phyloP scores from a whole-genome alignment of 2,113 vertebrate species.

The Pluvianellus socialis region DNA sequence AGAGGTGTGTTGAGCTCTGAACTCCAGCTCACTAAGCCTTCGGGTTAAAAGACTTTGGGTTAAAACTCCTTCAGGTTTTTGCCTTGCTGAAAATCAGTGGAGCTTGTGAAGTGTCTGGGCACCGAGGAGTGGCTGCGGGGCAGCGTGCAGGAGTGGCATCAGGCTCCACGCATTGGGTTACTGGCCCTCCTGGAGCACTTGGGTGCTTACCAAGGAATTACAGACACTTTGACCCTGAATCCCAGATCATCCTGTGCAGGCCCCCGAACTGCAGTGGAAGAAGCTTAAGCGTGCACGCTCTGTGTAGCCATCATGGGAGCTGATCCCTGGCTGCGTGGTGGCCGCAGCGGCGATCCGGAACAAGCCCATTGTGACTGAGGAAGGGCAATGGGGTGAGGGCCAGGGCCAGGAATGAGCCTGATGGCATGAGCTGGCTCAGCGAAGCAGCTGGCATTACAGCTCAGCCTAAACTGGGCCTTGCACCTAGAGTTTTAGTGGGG shows the following conservation, averaged over 20 bases:
- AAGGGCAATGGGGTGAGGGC: background rate
- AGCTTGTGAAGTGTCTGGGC: background rate
- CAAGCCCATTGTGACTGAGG: background rate
- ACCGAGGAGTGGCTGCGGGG: background rate
- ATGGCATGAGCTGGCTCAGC: background rate
- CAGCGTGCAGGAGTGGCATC: background rate
- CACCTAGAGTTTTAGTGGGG: background rate
- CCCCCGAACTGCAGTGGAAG: background rate
- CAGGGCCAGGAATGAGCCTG: background rate
- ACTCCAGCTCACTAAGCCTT: background rate
- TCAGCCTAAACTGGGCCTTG: background rate
- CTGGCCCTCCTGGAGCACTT: background rate
- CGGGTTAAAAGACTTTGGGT: too few relatives aligned
- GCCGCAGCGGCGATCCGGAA: background rate
- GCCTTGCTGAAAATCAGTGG: background rate
- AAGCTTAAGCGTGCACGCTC: background rate
- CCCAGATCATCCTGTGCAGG: background rate
- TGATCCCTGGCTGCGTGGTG: background rate
- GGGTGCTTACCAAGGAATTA: background rate
- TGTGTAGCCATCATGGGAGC: background rate
- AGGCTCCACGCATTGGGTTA: background rate
- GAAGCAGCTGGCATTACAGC: background rate
- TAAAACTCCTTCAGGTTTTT: background rate
- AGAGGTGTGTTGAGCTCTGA: background rate
- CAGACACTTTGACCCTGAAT: background rate